Evolutionary conservation across 2,797 vertebrate species (phyloP).

Genomic region (Denticeps clupeoides): DNA sequence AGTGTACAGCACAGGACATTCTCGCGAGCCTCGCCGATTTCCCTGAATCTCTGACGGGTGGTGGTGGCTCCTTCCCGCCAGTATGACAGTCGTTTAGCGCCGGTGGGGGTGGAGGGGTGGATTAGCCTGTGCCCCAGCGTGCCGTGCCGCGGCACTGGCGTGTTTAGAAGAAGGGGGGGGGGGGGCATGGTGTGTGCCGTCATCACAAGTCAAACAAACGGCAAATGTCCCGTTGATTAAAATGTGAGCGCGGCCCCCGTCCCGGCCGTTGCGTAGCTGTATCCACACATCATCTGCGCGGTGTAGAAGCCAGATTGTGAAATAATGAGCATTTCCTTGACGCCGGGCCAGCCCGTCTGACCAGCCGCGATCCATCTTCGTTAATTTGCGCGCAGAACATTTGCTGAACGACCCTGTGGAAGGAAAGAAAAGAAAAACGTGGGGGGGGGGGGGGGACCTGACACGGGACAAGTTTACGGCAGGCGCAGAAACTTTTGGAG

Average conservation of each 20-base stretch:
- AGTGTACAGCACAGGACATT: too few relatives aligned
- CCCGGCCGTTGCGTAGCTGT: constrained; percentile 38
- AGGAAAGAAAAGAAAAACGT: constrained; percentile 8
- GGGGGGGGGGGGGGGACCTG: too few relatives aligned
- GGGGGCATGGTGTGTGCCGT: too few relatives aligned
- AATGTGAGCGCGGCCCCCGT: background rate
- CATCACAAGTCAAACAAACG: too few relatives aligned
- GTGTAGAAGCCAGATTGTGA: constrained; percentile 70
- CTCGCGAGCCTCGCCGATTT: too few relatives aligned
- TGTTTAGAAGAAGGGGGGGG: too few relatives aligned
- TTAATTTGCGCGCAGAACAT: constrained; percentile 54
- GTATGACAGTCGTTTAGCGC: background rate
- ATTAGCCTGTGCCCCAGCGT: too few relatives aligned
- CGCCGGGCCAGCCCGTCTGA: constrained; percentile 47
- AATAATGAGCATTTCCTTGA: constrained; percentile 65
- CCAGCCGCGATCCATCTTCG: constrained; percentile 52
- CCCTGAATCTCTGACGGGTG: too few relatives aligned
- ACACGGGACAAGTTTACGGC: too few relatives aligned
- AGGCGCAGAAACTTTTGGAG: too few relatives aligned
- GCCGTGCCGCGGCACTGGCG: too few relatives aligned
- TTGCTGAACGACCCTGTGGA: constrained; percentile 53
- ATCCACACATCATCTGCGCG: constrained; percentile 53
- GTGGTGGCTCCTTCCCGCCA: background rate
- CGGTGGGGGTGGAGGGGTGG: constrained; percentile 1
- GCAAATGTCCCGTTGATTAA: constrained; percentile 22